phyloP scores from a whole-genome alignment of 2,113 vertebrate species.

The Anthoscopus minutus region DNA sequence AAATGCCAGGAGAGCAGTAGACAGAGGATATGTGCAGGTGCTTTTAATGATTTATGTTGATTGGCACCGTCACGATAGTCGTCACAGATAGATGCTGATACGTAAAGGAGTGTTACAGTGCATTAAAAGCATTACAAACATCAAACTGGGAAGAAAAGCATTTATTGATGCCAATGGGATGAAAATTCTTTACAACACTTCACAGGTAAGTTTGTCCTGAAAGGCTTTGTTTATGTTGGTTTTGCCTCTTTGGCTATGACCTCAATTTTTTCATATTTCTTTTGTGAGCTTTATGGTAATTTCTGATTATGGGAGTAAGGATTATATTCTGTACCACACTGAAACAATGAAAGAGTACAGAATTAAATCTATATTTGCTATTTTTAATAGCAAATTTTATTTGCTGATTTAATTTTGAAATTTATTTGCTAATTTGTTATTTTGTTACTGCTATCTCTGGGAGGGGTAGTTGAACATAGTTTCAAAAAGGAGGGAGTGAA shows the following conservation, averaged over 20 bases:
- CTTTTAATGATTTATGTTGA: constrained; percentile 89
- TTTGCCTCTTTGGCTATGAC: neutral
- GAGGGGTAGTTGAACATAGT: neutral
- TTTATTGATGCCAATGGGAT: constrained; percentile 92
- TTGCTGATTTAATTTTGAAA: too few relatives aligned
- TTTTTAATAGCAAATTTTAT: too few relatives aligned
- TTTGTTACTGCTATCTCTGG: neutral
- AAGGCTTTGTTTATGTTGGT: neutral
- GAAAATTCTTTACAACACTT: constrained; percentile 91
- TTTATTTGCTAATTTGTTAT: too few relatives aligned
- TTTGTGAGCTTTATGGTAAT: neutral
- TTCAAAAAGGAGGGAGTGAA: neutral
- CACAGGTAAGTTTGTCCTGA: constrained; percentile 78
- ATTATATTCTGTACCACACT: neutral
- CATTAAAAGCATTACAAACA: constrained; percentile 90
- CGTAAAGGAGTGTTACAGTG: constrained; percentile 92
- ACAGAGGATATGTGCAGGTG: constrained; percentile 81
- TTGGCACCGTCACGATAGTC: constrained; percentile 93
- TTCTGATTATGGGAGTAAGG: neutral
- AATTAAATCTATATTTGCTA: neutral
- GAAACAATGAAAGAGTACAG: neutral
- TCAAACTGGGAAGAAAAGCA: constrained; percentile 92
- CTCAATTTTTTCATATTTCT: neutral
- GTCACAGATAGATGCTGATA: constrained; percentile 90
- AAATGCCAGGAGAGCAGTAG: constrained; percentile 90